A percentile compares a stretch with the other conserved stretches of the same genome.
These are phyloP conservation scores for Centropus bengalensis DNA, from an alignment of 2,113 vertebrate species.

Conservation along the genomic window DNA sequence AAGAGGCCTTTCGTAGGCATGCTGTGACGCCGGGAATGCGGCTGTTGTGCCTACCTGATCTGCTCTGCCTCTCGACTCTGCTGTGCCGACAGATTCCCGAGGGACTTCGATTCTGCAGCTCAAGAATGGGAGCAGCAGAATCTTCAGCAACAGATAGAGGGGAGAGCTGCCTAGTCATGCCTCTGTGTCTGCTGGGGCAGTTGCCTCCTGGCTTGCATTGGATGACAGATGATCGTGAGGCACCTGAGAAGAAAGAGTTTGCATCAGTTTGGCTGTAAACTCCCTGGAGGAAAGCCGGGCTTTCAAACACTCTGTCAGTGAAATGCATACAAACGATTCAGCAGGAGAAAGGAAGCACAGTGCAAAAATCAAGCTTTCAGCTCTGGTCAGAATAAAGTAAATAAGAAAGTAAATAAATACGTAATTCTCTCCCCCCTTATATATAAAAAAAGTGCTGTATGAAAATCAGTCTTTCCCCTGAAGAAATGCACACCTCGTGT, in stretches of 20 bases:
- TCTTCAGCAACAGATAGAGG: constrained; percentile 81
- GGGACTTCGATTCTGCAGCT: constrained; percentile 81
- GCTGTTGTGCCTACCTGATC: constrained; percentile 74
- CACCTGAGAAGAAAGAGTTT: constrained; percentile 79
- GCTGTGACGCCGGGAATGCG: neutral
- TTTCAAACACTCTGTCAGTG: constrained; percentile 24
- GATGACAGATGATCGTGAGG: constrained; percentile 79
- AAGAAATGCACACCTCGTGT: neutral
- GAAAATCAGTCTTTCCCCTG: neutral
- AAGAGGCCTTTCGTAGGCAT: neutral
- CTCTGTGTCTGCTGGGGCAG: constrained; percentile 78
- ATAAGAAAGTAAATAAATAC: neutral
- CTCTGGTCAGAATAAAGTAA: constrained; percentile 31
- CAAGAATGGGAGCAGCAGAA: constrained; percentile 83
- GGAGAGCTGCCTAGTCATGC: constrained; percentile 80
- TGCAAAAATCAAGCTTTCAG: constrained; percentile 21
- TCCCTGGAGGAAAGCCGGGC: constrained; percentile 27
- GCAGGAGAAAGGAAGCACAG: neutral
- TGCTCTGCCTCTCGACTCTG: constrained; percentile 79
- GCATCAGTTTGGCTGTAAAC: constrained; percentile 63
- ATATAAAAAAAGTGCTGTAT: neutral
- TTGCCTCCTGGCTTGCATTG: constrained; percentile 82
- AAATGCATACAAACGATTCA: neutral
- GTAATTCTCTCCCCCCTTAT: constrained; percentile 5
- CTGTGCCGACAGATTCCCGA: constrained; percentile 78